Evolutionary conservation across 92 coral and sea anemone genomes (phyloP), one percentile per base, ranked within the genome.

Genomic region (Isaurus tuberculatus): DNA sequence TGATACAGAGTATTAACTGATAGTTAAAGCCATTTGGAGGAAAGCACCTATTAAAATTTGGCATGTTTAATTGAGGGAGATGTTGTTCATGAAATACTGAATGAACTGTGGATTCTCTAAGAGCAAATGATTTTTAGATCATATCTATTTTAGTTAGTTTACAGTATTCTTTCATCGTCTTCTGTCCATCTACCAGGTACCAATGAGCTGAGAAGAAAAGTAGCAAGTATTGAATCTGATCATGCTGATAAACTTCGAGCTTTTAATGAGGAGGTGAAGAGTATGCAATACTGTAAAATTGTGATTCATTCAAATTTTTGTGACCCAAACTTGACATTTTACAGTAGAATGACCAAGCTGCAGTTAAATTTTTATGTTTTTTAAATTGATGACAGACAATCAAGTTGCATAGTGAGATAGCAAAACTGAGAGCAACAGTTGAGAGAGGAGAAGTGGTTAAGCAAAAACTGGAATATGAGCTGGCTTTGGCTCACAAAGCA

Each of bases 381-480:
- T 36, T 36, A 36, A 36, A 36, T 15, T 70, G 75, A 25, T 22
- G 17, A 70, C 73, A 94, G 95, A 88, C 89, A 20, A 94, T 92
- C 86, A 90, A 83, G 64, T 68, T 96, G 10, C 98, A 94, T n/a
- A 90, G 98, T 74, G 92, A 94, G 83, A 60, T 94, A 72, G 99
- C 98, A 19, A 88, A 93, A 57, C 28, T 94, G 34, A 90, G 98
- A 31, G 92, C 99, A 14, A 80, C 92, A 27, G 90, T 94, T 64
- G 99, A 96, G 82, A 91, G 97, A 77, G 99, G 99, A 0, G 99
- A 96, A 83, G 92, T 95, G 19, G 92, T 90, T 49, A 92, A 95
- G 81, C 99, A 96, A 70, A 96, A 96, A 84, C 90, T 96, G 28
- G 99, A 94, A 66, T 96, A 96, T 73, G 99, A 96, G 60, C 79